phyloP scores from a whole-genome alignment of 2,797 vertebrate genomes.

The Coilia nasus region DNA sequence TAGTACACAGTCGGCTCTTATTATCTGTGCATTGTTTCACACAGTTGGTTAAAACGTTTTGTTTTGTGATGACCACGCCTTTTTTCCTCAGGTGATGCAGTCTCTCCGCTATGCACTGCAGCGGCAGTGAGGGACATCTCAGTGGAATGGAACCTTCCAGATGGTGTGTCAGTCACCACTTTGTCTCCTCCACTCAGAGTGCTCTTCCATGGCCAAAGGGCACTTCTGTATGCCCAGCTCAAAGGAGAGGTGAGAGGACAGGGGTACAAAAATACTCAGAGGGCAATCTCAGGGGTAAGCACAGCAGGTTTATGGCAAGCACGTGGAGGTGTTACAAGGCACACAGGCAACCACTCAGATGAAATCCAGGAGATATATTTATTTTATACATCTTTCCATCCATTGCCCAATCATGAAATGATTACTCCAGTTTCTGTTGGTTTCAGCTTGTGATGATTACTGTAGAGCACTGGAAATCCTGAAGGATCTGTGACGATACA shows the following conservation, averaged over 20 bases:
- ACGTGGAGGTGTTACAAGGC: too few relatives aligned
- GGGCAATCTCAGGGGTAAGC: too few relatives aligned
- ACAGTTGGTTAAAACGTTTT: neutral
- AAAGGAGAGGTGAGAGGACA: slow-evolving; percentile 59
- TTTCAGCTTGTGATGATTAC: slow-evolving; percentile 15
- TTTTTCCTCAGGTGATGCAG: slow-evolving; percentile 70
- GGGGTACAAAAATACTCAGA: too few relatives aligned
- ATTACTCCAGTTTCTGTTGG: neutral
- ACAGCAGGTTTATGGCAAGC: too few relatives aligned
- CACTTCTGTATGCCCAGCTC: slow-evolving; percentile 72
- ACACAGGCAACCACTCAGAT: too few relatives aligned
- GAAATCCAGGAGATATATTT: too few relatives aligned
- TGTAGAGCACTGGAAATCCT: slow-evolving; percentile 60
- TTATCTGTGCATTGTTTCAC: neutral
- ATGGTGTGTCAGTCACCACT: slow-evolving; percentile 61
- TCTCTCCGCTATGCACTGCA: slow-evolving; percentile 76
- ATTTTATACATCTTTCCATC: too few relatives aligned
- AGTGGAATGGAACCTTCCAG: slow-evolving; percentile 68
- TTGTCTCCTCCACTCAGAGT: slow-evolving; percentile 72
- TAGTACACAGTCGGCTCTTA: neutral
- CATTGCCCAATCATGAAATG: too few relatives aligned
- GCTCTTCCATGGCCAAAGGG: slow-evolving; percentile 80
- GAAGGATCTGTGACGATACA: slow-evolving; percentile 68
- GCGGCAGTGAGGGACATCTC: slow-evolving; percentile 61
- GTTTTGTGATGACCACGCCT: neutral